A percentile compares a stretch with the other conserved stretches of the same genome.
Evolutionary conservation across 2,888 invertebrate genomes (phyloP).

Genomic region (Pachliopta kotzebuea): DNA sequence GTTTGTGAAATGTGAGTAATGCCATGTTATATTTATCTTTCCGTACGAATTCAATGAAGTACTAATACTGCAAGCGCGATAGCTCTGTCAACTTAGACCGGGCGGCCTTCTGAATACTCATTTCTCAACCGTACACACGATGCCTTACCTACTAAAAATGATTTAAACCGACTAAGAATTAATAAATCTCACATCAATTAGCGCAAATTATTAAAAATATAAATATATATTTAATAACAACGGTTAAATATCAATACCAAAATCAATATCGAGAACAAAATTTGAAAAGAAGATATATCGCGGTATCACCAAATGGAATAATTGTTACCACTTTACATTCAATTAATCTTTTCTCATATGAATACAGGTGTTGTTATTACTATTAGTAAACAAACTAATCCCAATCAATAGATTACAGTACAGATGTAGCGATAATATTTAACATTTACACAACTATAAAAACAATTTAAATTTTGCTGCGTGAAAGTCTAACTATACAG

Average conservation of each 20-base stretch:
- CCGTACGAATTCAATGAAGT: conserved; percentile 13
- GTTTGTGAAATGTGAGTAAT: background rate
- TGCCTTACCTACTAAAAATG: conserved; percentile 29
- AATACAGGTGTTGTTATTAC: too few relatives aligned
- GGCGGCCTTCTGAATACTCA: conserved; percentile 39
- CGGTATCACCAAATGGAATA: background rate
- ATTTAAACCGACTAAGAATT: conserved; percentile 12
- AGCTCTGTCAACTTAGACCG: conserved; percentile 31
- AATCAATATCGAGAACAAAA: too few relatives aligned
- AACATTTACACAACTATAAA: too few relatives aligned
- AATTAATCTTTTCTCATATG: background rate
- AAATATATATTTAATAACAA: background rate
- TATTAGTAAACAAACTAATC: too few relatives aligned
- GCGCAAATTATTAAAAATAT: background rate
- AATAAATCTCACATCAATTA: background rate
- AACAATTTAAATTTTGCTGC: too few relatives aligned
- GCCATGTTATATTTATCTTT: conserved; percentile 17
- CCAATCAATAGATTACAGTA: too few relatives aligned
- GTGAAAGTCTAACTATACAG: too few relatives aligned
- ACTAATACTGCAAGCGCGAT: conserved; percentile 17
- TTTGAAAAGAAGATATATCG: too few relatives aligned
- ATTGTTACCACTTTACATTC: background rate
- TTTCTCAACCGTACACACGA: conserved; percentile 36
- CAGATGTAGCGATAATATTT: too few relatives aligned
- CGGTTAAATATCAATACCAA: background rate